Evolutionary conservation across 2,797 vertebrate genomes (phyloP), one percentile per base, ranked within the genome.

Genomic region (Diplodus sargus): DNA sequence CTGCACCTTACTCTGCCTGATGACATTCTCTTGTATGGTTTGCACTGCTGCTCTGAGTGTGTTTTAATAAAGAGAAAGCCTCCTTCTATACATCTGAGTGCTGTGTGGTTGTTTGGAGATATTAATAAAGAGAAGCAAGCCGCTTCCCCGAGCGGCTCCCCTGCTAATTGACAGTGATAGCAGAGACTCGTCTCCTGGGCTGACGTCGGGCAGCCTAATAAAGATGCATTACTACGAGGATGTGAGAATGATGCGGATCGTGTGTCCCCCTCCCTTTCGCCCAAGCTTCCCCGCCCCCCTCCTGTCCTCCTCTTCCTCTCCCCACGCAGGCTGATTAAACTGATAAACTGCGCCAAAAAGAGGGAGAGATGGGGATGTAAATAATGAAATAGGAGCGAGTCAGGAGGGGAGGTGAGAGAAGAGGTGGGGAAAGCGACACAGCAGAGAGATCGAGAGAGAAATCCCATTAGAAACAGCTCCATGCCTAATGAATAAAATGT

Each of bases 121-220:
- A 89, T 88, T 87, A 87, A 93, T 93, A 89, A 91, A 86, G 88
- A 85, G 85, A 56, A 84, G 74, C 77, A 23, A 80, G 79, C 70
- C 28, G 25, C 52, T 57, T 75, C 78, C 85, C 70, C 57, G 6
- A 83, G 72, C 60, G 51, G 49, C 87, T 83, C 79, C 77, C 67
- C 60, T 69, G 83, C 89, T 92, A 92, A 92, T 90, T 91, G 92
- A 91, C 92, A 91, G 88, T 89, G 91, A 92, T 92, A 83, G 90
- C 88, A 52, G 64, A 86, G 84, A 60, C 85, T 79, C 65, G 77
- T 91, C 90, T 92, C 87, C 75, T 74, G 85, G 87, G 89, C 81
- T 82, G 83, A 90, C 76, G 86, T 67, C 56, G 81, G 87, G 84
- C 5, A 82, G 85, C 74, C 83, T 93, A 90, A 93, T 93, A 91